phyloP scores from a whole-genome alignment of 1,140 invertebrate genomes.

The Cyclargus thomasi region DNA sequence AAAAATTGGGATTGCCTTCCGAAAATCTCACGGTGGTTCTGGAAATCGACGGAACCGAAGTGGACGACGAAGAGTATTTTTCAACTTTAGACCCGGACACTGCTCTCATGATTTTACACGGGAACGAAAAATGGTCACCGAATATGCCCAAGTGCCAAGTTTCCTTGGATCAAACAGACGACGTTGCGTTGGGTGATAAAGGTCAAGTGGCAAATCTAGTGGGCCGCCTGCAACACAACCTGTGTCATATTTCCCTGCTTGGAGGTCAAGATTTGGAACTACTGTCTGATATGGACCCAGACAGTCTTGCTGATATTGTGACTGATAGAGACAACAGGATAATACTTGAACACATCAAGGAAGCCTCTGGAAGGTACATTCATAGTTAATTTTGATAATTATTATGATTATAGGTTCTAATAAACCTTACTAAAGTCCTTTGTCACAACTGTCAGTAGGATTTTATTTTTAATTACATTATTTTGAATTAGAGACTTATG shows the following conservation, averaged over 20 bases:
- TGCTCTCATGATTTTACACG: conserved; percentile 85
- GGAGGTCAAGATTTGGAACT: conserved; percentile 87
- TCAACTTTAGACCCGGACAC: conserved; percentile 88
- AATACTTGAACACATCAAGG: conserved; percentile 88
- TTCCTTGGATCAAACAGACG: conserved; percentile 82
- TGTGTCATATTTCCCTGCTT: conserved; percentile 87
- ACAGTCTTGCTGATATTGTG: conserved; percentile 85
- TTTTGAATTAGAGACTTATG: too few relatives aligned
- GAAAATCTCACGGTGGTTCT: conserved; percentile 84
- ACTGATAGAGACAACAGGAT: conserved; percentile 84
- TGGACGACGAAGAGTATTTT: conserved; percentile 92
- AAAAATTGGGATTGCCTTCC: conserved; percentile 79
- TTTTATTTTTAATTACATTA: too few relatives aligned
- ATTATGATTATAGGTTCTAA: not conserved
- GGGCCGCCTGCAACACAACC: conserved; percentile 83
- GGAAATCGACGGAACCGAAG: conserved; percentile 90
- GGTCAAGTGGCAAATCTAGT: conserved; percentile 79
- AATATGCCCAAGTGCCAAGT: conserved; percentile 75
- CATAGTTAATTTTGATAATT: not conserved
- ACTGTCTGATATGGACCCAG: conserved; percentile 89
- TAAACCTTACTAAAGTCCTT: not conserved
- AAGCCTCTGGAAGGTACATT: conserved; percentile 84
- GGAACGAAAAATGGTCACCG: conserved; percentile 83
- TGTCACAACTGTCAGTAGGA: not conserved
- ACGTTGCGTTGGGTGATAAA: conserved; percentile 75